These are phyloP conservation scores for Saccostrea glomerata DNA, from an alignment of 1,140 invertebrate genomes.

Conservation along the genomic window DNA sequence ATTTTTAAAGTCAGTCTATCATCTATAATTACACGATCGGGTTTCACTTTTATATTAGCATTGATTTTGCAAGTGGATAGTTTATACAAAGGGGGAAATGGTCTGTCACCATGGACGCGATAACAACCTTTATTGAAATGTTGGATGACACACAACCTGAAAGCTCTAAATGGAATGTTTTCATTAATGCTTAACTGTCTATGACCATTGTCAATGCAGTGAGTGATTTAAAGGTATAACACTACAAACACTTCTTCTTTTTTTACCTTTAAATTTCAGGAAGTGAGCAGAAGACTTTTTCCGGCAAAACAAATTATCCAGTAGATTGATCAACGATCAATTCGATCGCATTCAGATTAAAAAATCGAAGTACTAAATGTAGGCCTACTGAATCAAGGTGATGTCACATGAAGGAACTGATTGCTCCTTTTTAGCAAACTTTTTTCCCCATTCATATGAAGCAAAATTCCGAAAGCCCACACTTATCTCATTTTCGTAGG, in stretches of 20 bases:
- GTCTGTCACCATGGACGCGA: conserved; percentile 10
- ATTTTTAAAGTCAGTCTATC: background rate
- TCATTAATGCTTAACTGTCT: conserved; percentile 33
- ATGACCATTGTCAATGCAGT: background rate
- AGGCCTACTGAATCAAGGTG: too few species aligned
- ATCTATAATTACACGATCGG: background rate
- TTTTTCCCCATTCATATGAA: too few species aligned
- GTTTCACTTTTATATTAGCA: background rate
- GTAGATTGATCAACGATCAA: too few species aligned
- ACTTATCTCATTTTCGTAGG: too few species aligned
- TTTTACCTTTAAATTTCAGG: conserved; percentile 30
- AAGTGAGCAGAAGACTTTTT: conserved; percentile 8
- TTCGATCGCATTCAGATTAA: too few species aligned
- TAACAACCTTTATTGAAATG: conserved; percentile 16
- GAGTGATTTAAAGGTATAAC: conserved; percentile 8
- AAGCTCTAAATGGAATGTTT: conserved; percentile 3
- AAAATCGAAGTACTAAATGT: too few species aligned
- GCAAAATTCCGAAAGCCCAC: too few species aligned
- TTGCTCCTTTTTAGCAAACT: too few species aligned
- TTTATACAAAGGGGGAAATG: background rate
- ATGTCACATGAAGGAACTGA: too few species aligned
- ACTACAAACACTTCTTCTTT: background rate
- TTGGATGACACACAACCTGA: conserved; percentile 15
- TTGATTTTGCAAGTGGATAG: conserved; percentile 18
- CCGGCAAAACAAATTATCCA: background rate